phyloP scores from a whole-genome alignment of 2,888 invertebrate species.

The Tuberolachnus salignus region DNA sequence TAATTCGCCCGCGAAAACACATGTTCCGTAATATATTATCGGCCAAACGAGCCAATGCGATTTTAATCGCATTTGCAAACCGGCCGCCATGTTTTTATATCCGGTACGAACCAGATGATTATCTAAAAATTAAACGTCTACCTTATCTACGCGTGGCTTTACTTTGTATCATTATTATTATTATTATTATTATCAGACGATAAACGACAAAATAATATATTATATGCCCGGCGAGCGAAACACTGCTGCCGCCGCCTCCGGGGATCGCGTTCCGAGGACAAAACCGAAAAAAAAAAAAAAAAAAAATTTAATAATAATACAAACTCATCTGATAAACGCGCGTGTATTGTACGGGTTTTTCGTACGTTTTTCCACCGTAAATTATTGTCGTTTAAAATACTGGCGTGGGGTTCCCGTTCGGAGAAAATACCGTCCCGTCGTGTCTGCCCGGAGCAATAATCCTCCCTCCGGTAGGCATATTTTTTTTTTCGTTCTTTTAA shows the following conservation, averaged over 20 bases:
- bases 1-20: background rate
- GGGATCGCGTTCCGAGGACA: too few relatives aligned
- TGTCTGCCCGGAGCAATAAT: too few relatives aligned
- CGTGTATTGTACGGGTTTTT: background rate
- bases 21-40: background rate
- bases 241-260: too few relatives aligned
- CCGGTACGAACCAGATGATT: background rate
- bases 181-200: background rate
- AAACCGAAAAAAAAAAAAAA: too few relatives aligned
- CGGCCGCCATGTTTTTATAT: background rate
- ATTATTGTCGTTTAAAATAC: background rate
- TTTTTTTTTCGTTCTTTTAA: too few relatives aligned
- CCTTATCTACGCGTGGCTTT: background rate
- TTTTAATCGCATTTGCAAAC: background rate
- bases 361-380: background rate
- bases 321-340: slow-evolving; percentile 26
- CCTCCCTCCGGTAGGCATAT: too few relatives aligned
- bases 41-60: too few relatives aligned
- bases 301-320: too few relatives aligned
- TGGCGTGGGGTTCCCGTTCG: background rate
- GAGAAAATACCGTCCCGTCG: background rate
- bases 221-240: background rate
- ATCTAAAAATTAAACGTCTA: slow-evolving; percentile 33
- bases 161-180: too few relatives aligned
- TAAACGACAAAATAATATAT: slow-evolving; percentile 15